These are phyloP conservation scores for Nematolebias whitei DNA, from an alignment of 2,113 vertebrate genomes.

Conservation along the genomic window DNA sequence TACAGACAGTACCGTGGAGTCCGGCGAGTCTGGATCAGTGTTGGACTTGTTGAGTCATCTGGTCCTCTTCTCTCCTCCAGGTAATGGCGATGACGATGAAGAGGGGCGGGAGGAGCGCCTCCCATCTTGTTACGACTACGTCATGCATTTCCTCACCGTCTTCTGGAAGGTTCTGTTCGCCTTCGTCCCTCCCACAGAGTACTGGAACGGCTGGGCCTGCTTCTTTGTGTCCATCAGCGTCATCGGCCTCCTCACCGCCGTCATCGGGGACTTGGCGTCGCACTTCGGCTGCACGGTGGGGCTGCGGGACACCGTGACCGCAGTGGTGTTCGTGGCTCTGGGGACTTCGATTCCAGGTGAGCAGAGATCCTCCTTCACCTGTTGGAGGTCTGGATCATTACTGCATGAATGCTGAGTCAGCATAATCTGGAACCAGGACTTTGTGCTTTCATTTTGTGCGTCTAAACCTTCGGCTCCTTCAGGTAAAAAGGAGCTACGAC, in stretches of 20 bases:
- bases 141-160: slow-evolving; percentile 94
- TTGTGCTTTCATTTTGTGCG: too few species aligned
- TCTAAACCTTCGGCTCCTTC: too few species aligned
- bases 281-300: slow-evolving; percentile 93
- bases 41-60: too few species aligned
- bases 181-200: slow-evolving; percentile 90
- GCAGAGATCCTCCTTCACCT: neutral
- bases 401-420: too few species aligned
- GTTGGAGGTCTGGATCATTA: too few species aligned
- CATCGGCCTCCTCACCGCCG: slow-evolving; percentile 88
- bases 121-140: slow-evolving; percentile 90
- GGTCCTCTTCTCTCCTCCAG: slow-evolving; percentile 14
- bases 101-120: slow-evolving; percentile 84
- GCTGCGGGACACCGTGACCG: slow-evolving; percentile 90
- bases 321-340: slow-evolving; percentile 91
- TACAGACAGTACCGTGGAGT: slow-evolving; percentile 9
- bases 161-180: slow-evolving; percentile 97
- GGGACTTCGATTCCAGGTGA: slow-evolving; percentile 93
- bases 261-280: slow-evolving; percentile 91
- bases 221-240: slow-evolving; percentile 86
- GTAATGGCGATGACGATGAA: slow-evolving; percentile 83
- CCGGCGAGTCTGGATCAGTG: neutral
- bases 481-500: too few species aligned
- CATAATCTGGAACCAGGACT: too few species aligned
- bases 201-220: slow-evolving; percentile 95